Conservation (phyloP, 2,797 vertebrate species). For the Microctenopoma lineatum region DNA sequence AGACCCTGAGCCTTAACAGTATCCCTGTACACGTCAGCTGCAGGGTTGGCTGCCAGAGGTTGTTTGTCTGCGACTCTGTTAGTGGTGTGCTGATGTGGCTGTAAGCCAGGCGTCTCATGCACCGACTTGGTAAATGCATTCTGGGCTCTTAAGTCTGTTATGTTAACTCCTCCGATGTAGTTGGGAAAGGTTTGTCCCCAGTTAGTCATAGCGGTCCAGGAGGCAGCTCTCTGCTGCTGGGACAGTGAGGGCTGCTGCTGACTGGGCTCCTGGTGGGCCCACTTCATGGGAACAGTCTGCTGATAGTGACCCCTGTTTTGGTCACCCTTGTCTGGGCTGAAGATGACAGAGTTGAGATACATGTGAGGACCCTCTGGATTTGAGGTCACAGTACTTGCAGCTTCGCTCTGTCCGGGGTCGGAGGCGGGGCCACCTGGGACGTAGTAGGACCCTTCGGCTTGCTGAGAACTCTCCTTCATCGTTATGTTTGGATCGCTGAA, state of each 20-base stretch:
- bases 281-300: slow-evolving; percentile 91
- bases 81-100: slow-evolving; percentile 62
- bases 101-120: slow-evolving; percentile 68
- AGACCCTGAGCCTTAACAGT: slow-evolving; percentile 64
- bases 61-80: slow-evolving; percentile 88
- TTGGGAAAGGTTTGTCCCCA: slow-evolving; percentile 88
- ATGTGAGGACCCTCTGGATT: slow-evolving; percentile 79
- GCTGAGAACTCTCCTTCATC: slow-evolving; percentile 88
- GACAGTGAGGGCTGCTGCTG: slow-evolving; percentile 81
- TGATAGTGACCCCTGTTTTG: slow-evolving; percentile 89
- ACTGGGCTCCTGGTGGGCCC: slow-evolving; percentile 85
- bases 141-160: slow-evolving; percentile 73
- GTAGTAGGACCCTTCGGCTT: slow-evolving; percentile 89
- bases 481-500: slow-evolving; percentile 87
- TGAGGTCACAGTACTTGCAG: slow-evolving; percentile 72
- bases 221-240: slow-evolving; percentile 82
- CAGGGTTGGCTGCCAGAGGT: slow-evolving; percentile 47
- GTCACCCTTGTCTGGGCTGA: slow-evolving; percentile 89
- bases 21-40: slow-evolving; percentile 75
- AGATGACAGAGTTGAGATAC: slow-evolving; percentile 90
- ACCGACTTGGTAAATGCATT: slow-evolving; percentile 74
- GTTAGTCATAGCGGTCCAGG: slow-evolving; percentile 84
- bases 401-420: slow-evolving; percentile 83
- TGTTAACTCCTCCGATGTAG: slow-evolving; percentile 80
- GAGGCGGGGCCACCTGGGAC: slow-evolving; percentile 81